Conservation (phyloP, 30 jellyfish, hydroid and myxozoan genomes). For the Euphysa ruthae region DNA sequence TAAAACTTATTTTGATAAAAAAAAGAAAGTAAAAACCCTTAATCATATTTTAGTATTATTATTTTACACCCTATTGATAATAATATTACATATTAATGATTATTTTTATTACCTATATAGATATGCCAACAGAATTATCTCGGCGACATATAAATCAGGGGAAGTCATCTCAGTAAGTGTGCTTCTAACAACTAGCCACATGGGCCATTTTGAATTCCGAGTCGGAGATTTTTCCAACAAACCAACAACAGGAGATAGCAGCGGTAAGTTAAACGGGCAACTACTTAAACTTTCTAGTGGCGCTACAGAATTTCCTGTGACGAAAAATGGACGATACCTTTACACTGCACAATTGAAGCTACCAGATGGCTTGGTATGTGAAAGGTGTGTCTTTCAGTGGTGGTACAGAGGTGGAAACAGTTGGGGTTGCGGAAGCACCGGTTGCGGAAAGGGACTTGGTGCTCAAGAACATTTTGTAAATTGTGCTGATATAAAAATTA, state of each 20-base stretch:
- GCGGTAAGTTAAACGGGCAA: slow-evolving; percentile 46
- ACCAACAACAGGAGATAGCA: slow-evolving; percentile 36
- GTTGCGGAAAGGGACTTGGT: slow-evolving; percentile 78
- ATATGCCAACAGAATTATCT: slow-evolving; percentile 61
- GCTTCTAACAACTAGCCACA: slow-evolving; percentile 57
- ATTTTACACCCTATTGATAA: no score
- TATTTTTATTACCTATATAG: neutral
- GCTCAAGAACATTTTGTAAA: slow-evolving; percentile 74
- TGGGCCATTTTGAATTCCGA: slow-evolving; percentile 67
- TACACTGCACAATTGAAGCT: slow-evolving; percentile 33
- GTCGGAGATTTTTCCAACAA: slow-evolving; percentile 44
- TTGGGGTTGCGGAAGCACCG: slow-evolving; percentile 77
- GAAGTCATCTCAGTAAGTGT: slow-evolving; percentile 58
- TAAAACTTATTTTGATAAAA: no score
- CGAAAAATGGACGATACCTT: slow-evolving; percentile 49
- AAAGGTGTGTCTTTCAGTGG: slow-evolving; percentile 80
- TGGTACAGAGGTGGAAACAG: slow-evolving; percentile 73
- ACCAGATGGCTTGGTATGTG: slow-evolving; percentile 59
- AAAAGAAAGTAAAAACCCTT: no score
- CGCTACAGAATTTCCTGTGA: slow-evolving; percentile 55
- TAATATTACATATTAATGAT: neutral
- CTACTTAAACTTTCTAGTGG: slow-evolving; percentile 38
- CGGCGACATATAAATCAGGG: slow-evolving; percentile 58
- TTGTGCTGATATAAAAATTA: slow-evolving; percentile 82
- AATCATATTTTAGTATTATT: no score